Evolutionary conservation across 2,797 vertebrate species (phyloP).

Genomic region (Clarias pachynema): DNA sequence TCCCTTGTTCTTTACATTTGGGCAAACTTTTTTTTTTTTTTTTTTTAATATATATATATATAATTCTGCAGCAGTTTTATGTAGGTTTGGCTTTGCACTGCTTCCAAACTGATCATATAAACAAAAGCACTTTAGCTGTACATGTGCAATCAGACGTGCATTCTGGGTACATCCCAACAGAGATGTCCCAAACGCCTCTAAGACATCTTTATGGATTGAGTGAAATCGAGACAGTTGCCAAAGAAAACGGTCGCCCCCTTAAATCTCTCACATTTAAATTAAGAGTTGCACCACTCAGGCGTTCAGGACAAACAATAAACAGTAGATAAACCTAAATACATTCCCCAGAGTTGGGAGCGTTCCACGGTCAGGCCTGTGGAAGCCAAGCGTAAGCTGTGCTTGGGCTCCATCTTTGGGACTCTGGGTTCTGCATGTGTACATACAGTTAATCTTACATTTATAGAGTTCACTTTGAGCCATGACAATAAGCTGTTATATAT

Average conservation of each 20-base stretch:
- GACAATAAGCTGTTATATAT: constrained; percentile 65
- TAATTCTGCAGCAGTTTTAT: neutral
- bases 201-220: constrained; percentile 27
- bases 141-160: constrained; percentile 46
- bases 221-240: constrained; percentile 50
- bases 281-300: neutral
- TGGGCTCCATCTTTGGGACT: constrained; percentile 44
- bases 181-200: constrained; percentile 20
- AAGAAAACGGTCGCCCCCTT: constrained; percentile 42
- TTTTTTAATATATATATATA: too few species aligned
- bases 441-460: constrained; percentile 56
- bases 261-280: neutral
- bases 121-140: constrained; percentile 58
- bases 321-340: constrained; percentile 54
- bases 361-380: constrained; percentile 29
- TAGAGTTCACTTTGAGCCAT: constrained; percentile 63
- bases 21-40: neutral
- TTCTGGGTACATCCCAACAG: neutral
- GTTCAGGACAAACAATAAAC: neutral
- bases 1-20: constrained; percentile 26
- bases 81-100: neutral
- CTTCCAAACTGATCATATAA: constrained; percentile 2
- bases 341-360: constrained; percentile 61
- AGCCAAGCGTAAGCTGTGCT: constrained; percentile 20
- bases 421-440: constrained; percentile 56